Evolutionary conservation across 2,888 invertebrate genomes (phyloP).

Genomic region (Dasypolia templi): DNA sequence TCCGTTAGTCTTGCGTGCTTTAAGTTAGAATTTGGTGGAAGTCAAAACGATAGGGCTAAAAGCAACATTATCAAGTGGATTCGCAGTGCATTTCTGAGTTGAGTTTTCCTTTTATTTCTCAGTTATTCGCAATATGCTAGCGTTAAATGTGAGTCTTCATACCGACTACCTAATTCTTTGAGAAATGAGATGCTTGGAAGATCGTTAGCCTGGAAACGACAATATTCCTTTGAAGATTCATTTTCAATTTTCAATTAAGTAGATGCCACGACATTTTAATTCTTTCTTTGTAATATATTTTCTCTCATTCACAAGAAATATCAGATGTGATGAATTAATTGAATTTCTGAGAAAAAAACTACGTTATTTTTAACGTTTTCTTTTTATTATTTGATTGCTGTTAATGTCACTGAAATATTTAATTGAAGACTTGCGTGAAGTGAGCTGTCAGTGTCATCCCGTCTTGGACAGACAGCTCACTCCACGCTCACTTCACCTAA

Average conservation of each 20-base stretch:
- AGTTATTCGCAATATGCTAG: background rate
- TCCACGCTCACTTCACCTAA: too few species aligned
- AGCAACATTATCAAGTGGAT: background rate
- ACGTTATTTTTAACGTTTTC: background rate
- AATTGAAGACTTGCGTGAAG: too few species aligned
- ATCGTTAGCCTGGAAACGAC: background rate
- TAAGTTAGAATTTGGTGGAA: slow-evolving; percentile 8
- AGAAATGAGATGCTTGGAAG: background rate
- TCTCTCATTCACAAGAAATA: background rate
- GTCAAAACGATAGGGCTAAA: background rate
- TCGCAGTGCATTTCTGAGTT: background rate
- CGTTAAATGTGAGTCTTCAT: background rate
- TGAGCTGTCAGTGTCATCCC: too few species aligned
- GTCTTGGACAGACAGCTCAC: too few species aligned
- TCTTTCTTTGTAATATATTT: slow-evolving; percentile 7
- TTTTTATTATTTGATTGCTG: slow-evolving; percentile 3
- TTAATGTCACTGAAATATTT: slow-evolving; percentile 4
- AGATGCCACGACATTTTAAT: background rate
- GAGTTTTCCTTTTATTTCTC: background rate
- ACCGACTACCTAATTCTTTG: background rate
- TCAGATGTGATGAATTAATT: background rate
- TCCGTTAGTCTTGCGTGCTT: background rate
- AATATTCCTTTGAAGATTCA: background rate
- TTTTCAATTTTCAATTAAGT: slow-evolving; percentile 12
- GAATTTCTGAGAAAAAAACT: background rate